phyloP scores from a whole-genome alignment of 2,113 vertebrate genomes.

The Mustela nigripes region DNA sequence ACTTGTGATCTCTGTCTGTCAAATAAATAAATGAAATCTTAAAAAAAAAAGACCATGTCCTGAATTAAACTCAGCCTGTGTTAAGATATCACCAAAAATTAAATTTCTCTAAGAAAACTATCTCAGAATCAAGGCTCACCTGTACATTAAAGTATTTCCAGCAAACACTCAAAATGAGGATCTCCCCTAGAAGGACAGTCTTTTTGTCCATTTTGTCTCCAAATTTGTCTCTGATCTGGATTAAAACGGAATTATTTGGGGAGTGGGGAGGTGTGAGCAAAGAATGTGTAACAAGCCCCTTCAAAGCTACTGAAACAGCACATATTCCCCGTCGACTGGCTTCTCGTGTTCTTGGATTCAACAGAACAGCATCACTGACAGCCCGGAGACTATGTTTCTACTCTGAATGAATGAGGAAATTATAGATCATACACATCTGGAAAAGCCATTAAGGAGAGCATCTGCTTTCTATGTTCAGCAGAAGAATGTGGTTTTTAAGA shows the following conservation, averaged over 20 bases:
- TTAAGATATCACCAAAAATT: background rate
- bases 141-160: background rate
- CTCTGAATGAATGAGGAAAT: background rate
- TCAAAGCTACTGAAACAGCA: background rate
- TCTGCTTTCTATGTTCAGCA: conserved; percentile 50
- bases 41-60: background rate
- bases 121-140: conserved; percentile 17
- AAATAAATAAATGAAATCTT: too few relatives aligned
- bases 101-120: conserved; percentile 25
- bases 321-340: background rate
- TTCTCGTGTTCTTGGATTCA: background rate
- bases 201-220: background rate
- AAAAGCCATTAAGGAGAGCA: background rate
- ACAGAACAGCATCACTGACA: background rate
- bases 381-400: background rate
- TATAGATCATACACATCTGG: conserved; percentile 9
- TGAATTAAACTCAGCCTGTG: background rate
- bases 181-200: background rate
- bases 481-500: conserved; percentile 11
- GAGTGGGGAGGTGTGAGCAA: background rate
- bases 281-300: background rate
- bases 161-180: background rate
- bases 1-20: too few relatives aligned
- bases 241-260: background rate
- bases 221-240: conserved; percentile 9